These are phyloP conservation scores for Tachystola acroxantha DNA, from an alignment of 2,888 invertebrate genomes.

Conservation along the genomic window DNA sequence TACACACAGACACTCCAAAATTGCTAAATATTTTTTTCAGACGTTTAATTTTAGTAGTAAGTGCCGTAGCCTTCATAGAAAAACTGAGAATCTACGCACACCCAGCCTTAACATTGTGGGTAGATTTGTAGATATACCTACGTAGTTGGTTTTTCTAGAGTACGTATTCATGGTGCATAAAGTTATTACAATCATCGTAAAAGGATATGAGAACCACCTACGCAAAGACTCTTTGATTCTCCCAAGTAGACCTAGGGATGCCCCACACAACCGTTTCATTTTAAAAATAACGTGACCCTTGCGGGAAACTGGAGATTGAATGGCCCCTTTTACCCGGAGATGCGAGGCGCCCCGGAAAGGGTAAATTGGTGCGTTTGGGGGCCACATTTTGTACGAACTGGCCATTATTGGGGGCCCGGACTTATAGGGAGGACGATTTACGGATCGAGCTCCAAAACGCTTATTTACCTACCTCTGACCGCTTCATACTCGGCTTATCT, in stretches of 20 bases:
- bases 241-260: constrained; percentile 2
- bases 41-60: too few species aligned
- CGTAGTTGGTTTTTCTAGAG: too few species aligned
- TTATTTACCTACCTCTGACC: constrained; percentile 22
- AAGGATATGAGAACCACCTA: too few species aligned
- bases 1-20: too few species aligned
- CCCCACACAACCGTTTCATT: constrained; percentile 39
- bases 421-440: constrained; percentile 36
- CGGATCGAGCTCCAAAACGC: constrained; percentile 24
- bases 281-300: constrained; percentile 46
- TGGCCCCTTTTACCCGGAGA: constrained; percentile 37
- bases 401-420: constrained; percentile 48
- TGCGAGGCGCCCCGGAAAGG: constrained; percentile 35
- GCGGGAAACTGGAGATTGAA: constrained; percentile 43
- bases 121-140: too few species aligned
- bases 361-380: constrained; percentile 51
- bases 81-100: too few species aligned
- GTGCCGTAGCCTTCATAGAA: too few species aligned
- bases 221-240: constrained; percentile 11
- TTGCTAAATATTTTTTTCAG: too few species aligned
- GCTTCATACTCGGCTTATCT: constrained; percentile 7
- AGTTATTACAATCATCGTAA: too few species aligned
- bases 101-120: too few species aligned
- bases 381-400: constrained; percentile 46
- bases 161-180: too few species aligned